Base-by-base conservation (phyloP, 2,888 invertebrate genomes). In the Cosmorhoe ocellata region DNA sequence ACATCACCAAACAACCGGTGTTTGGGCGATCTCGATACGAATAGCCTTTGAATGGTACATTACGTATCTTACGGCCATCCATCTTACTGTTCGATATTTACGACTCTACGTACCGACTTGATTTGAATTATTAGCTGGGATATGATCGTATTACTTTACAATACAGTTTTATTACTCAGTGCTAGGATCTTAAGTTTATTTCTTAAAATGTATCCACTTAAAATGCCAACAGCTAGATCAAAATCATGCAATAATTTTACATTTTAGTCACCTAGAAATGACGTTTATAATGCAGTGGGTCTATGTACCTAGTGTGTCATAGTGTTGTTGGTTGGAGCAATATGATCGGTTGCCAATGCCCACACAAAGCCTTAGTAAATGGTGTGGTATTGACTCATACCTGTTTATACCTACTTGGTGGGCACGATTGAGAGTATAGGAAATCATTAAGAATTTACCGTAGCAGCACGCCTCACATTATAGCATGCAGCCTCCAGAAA, bases 1-100 rank as follows among this genome's bases (percentile, higher is more conserved):
- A 78, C 88, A 82, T 83, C 81, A 86, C 88, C 84, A 89, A 89
- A 90, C 88, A 86, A 84, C 84, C 85, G 83, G 84, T 88, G 88
- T 89, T 89, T 88, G 79, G 88, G 79, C 72, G 81, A 82, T 72
- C 76, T 69, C 60, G 76, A 74, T 76, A 74, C 78, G 76, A 71
- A 63, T 56, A 59, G 79, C 77, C 81, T 83, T 83, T 86, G 81
- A 82, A 81, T 85, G 79, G 74, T 79, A 68, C 70, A 58, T 66
- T 72, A 75, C 69, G 67, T 67, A 65, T 71, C 71, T 69, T 67
- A 75, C 69, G 58, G 67, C 66, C 59, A 62, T 66, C 63, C 56
- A 56, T 58, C 66, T 59, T 61, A 61, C 59, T 51, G 44, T 47
- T 54, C 46, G 55, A 51, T 61, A 56, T 64, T 63, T 59, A 59